phyloP scores from a whole-genome alignment of 2,113 vertebrate genomes.

The Microtus ochrogaster region DNA sequence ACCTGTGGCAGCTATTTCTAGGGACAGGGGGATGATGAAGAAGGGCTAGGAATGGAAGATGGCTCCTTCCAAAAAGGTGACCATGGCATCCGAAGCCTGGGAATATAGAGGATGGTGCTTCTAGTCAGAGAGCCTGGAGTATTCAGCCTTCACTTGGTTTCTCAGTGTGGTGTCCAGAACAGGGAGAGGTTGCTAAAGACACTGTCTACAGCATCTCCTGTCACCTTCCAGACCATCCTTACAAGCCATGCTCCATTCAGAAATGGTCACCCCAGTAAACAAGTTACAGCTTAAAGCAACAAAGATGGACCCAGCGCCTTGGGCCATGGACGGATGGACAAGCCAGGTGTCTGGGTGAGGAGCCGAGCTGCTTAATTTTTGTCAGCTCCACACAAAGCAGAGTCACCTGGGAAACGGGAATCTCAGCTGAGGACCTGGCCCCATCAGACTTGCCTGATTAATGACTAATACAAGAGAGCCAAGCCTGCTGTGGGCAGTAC shows the following conservation, averaged over 20 bases:
- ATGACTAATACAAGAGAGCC: not conserved
- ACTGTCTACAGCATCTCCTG: not conserved
- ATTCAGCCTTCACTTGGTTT: fast-evolving
- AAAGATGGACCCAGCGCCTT: not conserved
- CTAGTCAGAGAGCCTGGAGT: not conserved
- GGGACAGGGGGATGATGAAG: fast-evolving
- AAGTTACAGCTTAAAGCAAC: not conserved
- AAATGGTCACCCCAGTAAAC: not conserved
- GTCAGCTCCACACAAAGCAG: not conserved
- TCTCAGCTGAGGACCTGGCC: not conserved
- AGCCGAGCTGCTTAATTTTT: not conserved
- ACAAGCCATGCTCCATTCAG: not conserved
- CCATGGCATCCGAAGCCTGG: not conserved
- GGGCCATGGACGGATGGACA: no score
- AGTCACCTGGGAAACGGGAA: not conserved
- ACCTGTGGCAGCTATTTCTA: not conserved
- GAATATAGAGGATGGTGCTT: not conserved
- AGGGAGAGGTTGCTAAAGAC: not conserved
- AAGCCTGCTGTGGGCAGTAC: no score
- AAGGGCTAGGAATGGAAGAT: not conserved
- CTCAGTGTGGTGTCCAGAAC: not conserved
- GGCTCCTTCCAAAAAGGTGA: not conserved
- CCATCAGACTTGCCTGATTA: not conserved
- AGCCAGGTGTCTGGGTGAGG: not conserved
- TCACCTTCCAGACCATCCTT: not conserved